phyloP scores from a whole-genome alignment of 1,140 invertebrate species.

The Dolichoris vasculosae region DNA sequence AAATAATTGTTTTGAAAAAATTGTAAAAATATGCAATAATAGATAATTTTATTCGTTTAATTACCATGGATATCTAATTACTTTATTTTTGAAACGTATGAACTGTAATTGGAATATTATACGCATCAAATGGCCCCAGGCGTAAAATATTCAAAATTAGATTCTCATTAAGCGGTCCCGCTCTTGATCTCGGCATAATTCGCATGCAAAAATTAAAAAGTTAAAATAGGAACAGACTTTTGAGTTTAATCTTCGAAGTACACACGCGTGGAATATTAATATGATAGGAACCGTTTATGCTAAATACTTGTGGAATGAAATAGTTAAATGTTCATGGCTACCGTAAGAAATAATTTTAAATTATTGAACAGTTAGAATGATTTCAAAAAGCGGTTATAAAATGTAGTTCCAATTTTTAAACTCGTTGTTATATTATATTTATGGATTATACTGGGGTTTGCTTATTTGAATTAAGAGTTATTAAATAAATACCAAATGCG shows the following conservation, averaged over 20 bases:
- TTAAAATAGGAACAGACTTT: conserved; percentile 48
- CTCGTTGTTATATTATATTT: no score
- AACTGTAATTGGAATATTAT: conserved; percentile 49
- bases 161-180: conserved; percentile 45
- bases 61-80: conserved; percentile 39
- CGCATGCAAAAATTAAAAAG: conserved; percentile 50
- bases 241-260: conserved; percentile 44
- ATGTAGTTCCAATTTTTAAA: no score
- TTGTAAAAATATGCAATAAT: neutral
- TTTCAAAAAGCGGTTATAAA: neutral
- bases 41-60: conserved; percentile 27
- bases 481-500: no score
- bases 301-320: conserved; percentile 36
- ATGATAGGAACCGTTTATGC: conserved; percentile 16
- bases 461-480: no score
- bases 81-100: conserved; percentile 33
- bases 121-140: conserved; percentile 21
- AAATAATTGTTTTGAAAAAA: conserved; percentile 17
- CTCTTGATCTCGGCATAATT: conserved; percentile 30
- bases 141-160: conserved; percentile 52
- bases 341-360: neutral
- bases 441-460: no score
- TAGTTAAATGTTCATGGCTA: conserved; percentile 1
- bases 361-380: neutral
- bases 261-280: conserved; percentile 44